Conservation (phyloP, 2,888 invertebrate species). For the Synanthedon vespiformis region DNA sequence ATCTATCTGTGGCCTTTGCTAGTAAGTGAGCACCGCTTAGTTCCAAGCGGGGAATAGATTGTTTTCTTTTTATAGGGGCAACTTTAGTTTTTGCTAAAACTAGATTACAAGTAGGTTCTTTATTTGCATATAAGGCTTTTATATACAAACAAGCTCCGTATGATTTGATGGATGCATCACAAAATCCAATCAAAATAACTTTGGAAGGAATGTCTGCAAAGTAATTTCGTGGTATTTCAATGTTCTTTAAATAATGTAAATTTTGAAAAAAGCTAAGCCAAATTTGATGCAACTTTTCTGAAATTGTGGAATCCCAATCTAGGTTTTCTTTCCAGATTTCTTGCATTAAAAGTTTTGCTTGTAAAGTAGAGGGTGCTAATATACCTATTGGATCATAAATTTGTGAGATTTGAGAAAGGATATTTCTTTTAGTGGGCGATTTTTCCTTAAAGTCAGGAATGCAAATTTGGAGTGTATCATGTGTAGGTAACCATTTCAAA, state of each 20-base stretch:
- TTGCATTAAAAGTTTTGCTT: background rate
- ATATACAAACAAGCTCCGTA: background rate
- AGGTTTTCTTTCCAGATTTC: background rate
- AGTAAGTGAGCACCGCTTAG: too few species aligned
- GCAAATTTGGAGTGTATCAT: slow-evolving; percentile 1
- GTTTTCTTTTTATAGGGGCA: too few species aligned
- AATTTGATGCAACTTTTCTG: background rate
- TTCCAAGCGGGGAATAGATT: too few species aligned
- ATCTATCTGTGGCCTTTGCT: too few species aligned
- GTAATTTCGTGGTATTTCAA: too few species aligned
- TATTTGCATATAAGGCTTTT: background rate
- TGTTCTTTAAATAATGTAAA: too few species aligned
- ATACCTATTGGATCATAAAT: background rate
- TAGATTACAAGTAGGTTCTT: background rate
- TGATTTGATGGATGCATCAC: background rate
- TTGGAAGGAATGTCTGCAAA: too few species aligned
- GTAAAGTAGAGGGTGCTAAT: background rate
- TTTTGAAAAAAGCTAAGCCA: background rate
- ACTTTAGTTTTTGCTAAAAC: too few species aligned
- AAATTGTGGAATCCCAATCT: slow-evolving; percentile 2
- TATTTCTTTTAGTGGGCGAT: background rate
- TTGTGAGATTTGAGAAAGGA: background rate
- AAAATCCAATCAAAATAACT: background rate
- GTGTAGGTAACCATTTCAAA: slow-evolving; percentile 3
- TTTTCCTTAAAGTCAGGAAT: background rate